These are phyloP conservation scores for Threskiornis aethiopicus DNA, from an alignment of 2,797 vertebrate species.

Conservation along the genomic window DNA sequence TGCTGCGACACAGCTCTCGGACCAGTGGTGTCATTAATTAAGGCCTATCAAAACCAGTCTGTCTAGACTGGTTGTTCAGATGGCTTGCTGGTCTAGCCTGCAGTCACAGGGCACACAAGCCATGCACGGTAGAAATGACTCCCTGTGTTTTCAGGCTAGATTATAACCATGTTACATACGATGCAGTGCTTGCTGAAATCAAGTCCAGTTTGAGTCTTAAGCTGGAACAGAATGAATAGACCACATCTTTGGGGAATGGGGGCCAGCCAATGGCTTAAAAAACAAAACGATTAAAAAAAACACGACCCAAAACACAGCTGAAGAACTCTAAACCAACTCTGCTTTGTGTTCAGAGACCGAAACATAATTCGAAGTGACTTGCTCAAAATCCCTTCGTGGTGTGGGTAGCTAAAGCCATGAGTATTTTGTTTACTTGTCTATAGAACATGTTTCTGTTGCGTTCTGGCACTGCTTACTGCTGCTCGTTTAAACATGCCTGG, in stretches of 20 bases:
- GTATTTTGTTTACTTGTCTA: conserved; percentile 53
- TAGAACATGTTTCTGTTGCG: conserved; percentile 3
- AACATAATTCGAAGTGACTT: conserved; percentile 36
- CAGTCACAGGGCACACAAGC: background rate
- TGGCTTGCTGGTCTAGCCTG: background rate
- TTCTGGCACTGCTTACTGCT: background rate
- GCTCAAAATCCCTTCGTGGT: background rate
- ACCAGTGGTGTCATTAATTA: rapidly evolving
- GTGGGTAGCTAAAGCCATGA: background rate
- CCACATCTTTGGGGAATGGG: background rate
- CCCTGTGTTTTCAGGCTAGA: background rate
- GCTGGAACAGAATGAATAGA: conserved; percentile 22
- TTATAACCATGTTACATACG: background rate
- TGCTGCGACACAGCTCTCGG: rapidly evolving
- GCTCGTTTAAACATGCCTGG: conserved; percentile 48
- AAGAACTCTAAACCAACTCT: conserved; percentile 14
- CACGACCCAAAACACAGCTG: background rate
- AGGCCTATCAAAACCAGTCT: background rate
- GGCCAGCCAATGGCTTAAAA: conserved; percentile 14
- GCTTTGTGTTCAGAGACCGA: background rate
- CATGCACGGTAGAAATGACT: background rate
- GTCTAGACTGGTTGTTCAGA: background rate
- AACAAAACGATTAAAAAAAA: background rate
- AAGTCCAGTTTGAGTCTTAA: background rate
- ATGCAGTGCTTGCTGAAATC: background rate